Conservation (phyloP, 2,797 vertebrate genomes). For the Chelonia mydas region DNA sequence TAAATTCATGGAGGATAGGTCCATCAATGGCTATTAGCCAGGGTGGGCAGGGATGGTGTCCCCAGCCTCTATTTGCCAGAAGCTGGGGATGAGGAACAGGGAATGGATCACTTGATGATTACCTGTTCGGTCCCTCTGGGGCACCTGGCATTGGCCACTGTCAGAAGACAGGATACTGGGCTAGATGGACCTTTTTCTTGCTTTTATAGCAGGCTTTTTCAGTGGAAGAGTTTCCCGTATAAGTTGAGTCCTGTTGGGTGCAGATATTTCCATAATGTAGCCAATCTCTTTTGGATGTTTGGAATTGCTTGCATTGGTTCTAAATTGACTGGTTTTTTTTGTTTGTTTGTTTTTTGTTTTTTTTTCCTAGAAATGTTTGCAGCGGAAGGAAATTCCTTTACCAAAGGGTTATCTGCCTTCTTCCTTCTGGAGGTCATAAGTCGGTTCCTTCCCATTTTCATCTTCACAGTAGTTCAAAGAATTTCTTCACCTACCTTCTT, state of each 20-base stretch:
- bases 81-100: no score
- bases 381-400: constrained; percentile 84
- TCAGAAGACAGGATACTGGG: no score
- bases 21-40: no score
- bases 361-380: constrained; percentile 84
- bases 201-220: no score
- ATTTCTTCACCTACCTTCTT: background rate
- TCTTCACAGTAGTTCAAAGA: background rate
- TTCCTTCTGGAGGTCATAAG: constrained; percentile 86
- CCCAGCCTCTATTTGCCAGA: no score
- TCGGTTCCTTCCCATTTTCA: background rate
- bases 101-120: no score
- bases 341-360: background rate
- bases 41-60: no score
- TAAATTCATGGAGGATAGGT: no score
- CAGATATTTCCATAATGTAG: background rate
- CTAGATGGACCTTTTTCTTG: background rate
- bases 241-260: background rate
- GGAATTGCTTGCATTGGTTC: background rate
- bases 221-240: background rate
- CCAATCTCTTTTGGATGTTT: background rate
- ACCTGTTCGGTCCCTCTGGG: no score
- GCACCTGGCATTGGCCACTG: no score
- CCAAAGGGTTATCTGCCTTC: constrained; percentile 88
- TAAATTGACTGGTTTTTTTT: fast-evolving